Conservation (phyloP, 2,888 invertebrate genomes). For the Onchidella celtica region DNA sequence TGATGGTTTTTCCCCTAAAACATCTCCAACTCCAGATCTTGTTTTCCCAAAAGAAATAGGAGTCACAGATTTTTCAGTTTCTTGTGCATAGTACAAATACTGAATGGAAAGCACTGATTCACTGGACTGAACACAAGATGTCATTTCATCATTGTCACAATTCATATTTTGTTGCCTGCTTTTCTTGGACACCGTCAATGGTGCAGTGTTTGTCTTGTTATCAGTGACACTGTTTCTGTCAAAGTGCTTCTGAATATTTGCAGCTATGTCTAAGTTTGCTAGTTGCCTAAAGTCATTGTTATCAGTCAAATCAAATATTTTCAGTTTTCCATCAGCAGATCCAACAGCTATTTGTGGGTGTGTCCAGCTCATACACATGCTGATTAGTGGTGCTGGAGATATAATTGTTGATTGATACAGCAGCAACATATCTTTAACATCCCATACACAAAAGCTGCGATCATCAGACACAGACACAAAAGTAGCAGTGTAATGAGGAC, state of each 20-base stretch:
- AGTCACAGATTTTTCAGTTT: not conserved
- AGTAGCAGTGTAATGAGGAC: slow-evolving; percentile 74
- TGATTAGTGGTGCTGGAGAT: slow-evolving; percentile 74
- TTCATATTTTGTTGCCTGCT: not conserved
- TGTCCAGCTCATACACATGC: slow-evolving; percentile 71
- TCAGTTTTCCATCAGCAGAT: slow-evolving; percentile 73
- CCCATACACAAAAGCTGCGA: slow-evolving; percentile 78
- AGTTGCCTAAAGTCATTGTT: slow-evolving; percentile 74
- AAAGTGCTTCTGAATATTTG: slow-evolving; percentile 3
- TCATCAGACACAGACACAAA: slow-evolving; percentile 77
- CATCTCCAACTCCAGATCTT: slow-evolving; percentile 57
- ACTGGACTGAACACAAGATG: slow-evolving; percentile 10
- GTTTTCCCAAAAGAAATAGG: not conserved
- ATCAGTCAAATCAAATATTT: slow-evolving; percentile 74
- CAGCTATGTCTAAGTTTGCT: slow-evolving; percentile 67
- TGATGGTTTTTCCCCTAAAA: slow-evolving; percentile 63
- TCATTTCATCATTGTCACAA: not conserved
- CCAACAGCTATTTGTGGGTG: slow-evolving; percentile 72
- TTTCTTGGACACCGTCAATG: not conserved
- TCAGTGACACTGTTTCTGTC: not conserved
- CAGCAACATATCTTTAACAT: slow-evolving; percentile 64
- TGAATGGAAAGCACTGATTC: slow-evolving; percentile 39
- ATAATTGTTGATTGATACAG: slow-evolving; percentile 76
- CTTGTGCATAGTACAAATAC: slow-evolving; percentile 38
- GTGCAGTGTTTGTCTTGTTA: not conserved